Evolutionary conservation across 1,140 invertebrate species (phyloP), one percentile per base, ranked within the genome.

Genomic region (Berghia stephanieae): DNA sequence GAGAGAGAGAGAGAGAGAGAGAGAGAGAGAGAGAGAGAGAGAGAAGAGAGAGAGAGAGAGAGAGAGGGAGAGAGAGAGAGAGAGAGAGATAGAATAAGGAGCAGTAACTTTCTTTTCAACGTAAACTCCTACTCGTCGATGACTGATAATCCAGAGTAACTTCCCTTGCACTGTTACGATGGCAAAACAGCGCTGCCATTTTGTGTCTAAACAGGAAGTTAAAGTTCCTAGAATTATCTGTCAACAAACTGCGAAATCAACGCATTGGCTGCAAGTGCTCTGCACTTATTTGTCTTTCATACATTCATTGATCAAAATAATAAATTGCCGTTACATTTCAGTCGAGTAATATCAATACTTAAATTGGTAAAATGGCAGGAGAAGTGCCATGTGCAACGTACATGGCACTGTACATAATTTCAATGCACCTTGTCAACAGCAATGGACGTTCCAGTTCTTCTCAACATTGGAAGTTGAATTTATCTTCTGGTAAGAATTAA

Each of bases 401-500:
- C 79, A 87, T 90, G 85, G 87, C 88, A 55, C 78, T 91, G 18
- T 90, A 91, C 78, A 84, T 91, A 13, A 85, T 91, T 73, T 90
- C 89, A n/a, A 91, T 93, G 87, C 92, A 94, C 88, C 92, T 94
- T 83, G 91, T 94, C 78, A 90, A 92, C 78, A 93, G 91, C 80
- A 94, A 94, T 88, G 93, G 93, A 43, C 91, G 92, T 78, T 80
- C 79, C 18, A 93, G 93, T 49, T 94, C 92, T 71, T 80, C 0
- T 82, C 81, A 85, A 74, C 90, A 94, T 85, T 94, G 93, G 93
- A 93, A 92, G 90, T 88, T 94, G 74, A 93, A 93, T 86, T 83
- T 80, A 1, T 73, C 79, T 31, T 57, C 73, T 31, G 73, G 73
- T n/a, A n/a, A n/a, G n/a, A n/a, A n/a, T n/a, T n/a, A n/a, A n/a